Conservation (phyloP, 2,888 invertebrate genomes). For the Drosophila mayaguana region DNA sequence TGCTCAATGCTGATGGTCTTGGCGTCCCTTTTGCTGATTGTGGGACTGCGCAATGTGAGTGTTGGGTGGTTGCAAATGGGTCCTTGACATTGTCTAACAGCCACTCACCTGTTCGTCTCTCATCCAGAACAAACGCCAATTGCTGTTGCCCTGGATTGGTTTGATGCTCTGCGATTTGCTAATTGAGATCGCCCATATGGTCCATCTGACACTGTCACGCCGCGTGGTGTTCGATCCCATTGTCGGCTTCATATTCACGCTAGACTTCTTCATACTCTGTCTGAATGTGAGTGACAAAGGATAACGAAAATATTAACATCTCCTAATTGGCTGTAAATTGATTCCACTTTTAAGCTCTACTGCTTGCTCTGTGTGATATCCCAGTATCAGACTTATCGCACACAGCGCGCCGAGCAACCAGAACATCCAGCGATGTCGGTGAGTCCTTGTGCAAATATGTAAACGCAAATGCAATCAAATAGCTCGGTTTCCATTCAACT, state of each 20-base stretch:
- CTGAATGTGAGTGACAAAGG: slow-evolving; percentile 88
- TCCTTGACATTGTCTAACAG: not conserved
- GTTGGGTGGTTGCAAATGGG: not conserved
- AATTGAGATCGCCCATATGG: slow-evolving; percentile 89
- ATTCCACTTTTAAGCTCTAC: slow-evolving; percentile 88
- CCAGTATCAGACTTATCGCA: slow-evolving; percentile 93
- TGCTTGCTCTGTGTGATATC: slow-evolving; percentile 93
- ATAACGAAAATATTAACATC: no score
- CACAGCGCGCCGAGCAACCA: slow-evolving; percentile 84
- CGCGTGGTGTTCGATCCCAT: slow-evolving; percentile 91
- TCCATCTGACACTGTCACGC: slow-evolving; percentile 88
- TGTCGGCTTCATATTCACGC: slow-evolving; percentile 90
- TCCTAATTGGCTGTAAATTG: not conserved
- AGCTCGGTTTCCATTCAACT: not conserved
- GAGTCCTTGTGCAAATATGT: slow-evolving; percentile 69
- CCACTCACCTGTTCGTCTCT: slow-evolving; percentile 8
- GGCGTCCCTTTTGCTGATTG: slow-evolving; percentile 88
- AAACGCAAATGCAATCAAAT: not conserved
- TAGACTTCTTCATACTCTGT: slow-evolving; percentile 91
- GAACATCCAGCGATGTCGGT: slow-evolving; percentile 87
- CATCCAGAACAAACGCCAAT: slow-evolving; percentile 89
- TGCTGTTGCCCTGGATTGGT: slow-evolving; percentile 91
- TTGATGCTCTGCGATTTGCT: slow-evolving; percentile 88
- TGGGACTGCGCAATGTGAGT: slow-evolving; percentile 90
- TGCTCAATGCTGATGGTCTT: slow-evolving; percentile 90